These are phyloP conservation scores for Phocides pigmalion DNA, from an alignment of 1,140 invertebrate genomes.

Conservation along the genomic window DNA sequence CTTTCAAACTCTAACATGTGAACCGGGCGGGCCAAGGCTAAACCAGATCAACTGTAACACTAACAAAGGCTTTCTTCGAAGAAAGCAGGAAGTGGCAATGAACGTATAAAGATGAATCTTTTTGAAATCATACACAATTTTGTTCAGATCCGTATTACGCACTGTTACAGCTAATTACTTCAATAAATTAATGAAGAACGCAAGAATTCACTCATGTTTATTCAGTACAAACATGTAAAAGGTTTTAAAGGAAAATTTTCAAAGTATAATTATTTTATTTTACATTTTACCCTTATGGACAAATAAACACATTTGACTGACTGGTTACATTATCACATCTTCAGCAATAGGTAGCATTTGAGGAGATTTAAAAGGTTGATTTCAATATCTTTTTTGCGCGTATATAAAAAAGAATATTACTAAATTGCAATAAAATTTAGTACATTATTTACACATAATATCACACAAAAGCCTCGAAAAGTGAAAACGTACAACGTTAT, in stretches of 20 bases:
- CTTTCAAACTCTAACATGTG: slow-evolving; percentile 42
- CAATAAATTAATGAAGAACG: background rate
- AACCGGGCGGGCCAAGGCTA: slow-evolving; percentile 40
- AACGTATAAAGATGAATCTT: slow-evolving; percentile 22
- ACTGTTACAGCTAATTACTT: background rate
- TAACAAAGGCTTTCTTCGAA: slow-evolving; percentile 52
- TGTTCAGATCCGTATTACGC: background rate
- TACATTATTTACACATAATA: background rate
- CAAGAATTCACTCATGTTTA: background rate
- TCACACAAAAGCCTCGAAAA: background rate
- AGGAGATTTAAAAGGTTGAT: too few species aligned
- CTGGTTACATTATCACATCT: too few species aligned
- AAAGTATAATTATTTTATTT: too few species aligned
- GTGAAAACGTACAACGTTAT: background rate
- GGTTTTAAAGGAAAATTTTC: background rate
- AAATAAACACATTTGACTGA: too few species aligned
- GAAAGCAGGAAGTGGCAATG: slow-evolving; percentile 28
- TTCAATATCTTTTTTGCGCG: too few species aligned
- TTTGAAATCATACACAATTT: slow-evolving; percentile 15
- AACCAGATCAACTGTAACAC: slow-evolving; percentile 33
- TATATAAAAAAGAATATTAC: too few species aligned
- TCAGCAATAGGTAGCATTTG: too few species aligned
- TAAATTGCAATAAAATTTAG: too few species aligned
- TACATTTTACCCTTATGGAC: too few species aligned
- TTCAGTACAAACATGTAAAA: background rate